Base-by-base conservation (phyloP, 35 echinoderm and acorn worm genomes). In the Chiridota heheva region DNA sequence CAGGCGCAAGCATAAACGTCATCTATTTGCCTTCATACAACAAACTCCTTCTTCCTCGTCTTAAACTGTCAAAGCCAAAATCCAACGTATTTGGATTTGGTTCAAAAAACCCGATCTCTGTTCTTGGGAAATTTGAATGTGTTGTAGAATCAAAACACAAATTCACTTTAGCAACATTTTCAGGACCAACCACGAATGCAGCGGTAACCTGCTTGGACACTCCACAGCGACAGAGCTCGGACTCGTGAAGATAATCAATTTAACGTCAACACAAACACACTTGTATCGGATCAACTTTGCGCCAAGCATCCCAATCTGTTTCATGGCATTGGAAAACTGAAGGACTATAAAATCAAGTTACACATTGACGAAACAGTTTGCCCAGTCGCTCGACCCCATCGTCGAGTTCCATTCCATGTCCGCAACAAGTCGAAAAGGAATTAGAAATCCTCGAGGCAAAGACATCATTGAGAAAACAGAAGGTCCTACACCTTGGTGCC, bases 401-500 rank as follows among this genome's bases (percentile, higher is more conserved):
- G 78, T 12, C 64, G 69, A 8, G 83, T 83, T 13, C 90, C 90
- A 34, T 92, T 92, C 58, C 84, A 88, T 40, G 69, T 58, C 18
- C 37, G 90, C 26, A 82, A 75, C 55, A 59, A 41, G 90, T 92
- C n/a, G 90, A 82, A 10, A 40, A 40, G 41, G 72, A 94, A 33
- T 51, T 89, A 8, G 35, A 83, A 16, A 20, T 71, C 28, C 44
- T 94, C 5, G 46, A 72, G 63, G 78, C 2, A 3, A 28, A 2
- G 78, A 79, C 35, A 73, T 84, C 36, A 89, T 89, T 40, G 81
- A 89, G 45, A 79, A 60, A 42, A 57, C 73, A 12, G 41, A 64
- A 34, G 86, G 79, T 45, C 81, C 86, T 3, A 95, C 86, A 16
- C 72, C 81, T 51, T 95, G 91, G 91, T 89, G 3, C 84, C 78